Evolutionary conservation across 2,113 vertebrate genomes (phyloP).

Genomic region (Pachyramphus minor): DNA sequence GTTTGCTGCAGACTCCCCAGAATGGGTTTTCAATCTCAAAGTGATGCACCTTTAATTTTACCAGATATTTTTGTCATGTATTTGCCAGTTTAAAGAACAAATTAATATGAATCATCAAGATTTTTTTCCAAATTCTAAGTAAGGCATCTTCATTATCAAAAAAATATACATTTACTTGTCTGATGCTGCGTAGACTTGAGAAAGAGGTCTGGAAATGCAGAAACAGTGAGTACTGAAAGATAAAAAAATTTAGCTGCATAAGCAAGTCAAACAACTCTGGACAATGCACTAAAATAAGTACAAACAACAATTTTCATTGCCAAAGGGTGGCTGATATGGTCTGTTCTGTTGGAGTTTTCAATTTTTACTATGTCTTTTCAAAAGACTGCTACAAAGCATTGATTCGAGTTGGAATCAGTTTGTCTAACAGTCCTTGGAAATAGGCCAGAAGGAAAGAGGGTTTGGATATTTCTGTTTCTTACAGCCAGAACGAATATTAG

Average conservation of each 20-base stretch:
- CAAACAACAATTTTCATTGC: neutral
- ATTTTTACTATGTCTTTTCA: neutral
- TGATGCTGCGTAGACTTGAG: neutral
- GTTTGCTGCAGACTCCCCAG: neutral
- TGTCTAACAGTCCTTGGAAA: neutral
- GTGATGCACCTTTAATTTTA: neutral
- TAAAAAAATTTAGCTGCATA: neutral
- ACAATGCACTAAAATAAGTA: neutral
- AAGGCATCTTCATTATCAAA: neutral
- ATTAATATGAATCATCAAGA: neutral
- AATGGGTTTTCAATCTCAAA: neutral
- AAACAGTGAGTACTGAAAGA: neutral
- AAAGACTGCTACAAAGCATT: neutral
- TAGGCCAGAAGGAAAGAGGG: neutral
- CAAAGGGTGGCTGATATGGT: fast-evolving
- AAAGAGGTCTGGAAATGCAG: neutral
- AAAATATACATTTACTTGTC: neutral
- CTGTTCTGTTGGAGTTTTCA: neutral
- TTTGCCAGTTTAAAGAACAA: neutral
- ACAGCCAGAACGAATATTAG: neutral
- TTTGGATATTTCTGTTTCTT: neutral
- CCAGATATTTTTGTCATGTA: neutral
- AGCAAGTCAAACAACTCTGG: neutral
- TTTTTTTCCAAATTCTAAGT: neutral
- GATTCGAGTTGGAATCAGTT: neutral